phyloP scores from a whole-genome alignment of 2,113 vertebrate genomes.

The Xenus cinereus region DNA sequence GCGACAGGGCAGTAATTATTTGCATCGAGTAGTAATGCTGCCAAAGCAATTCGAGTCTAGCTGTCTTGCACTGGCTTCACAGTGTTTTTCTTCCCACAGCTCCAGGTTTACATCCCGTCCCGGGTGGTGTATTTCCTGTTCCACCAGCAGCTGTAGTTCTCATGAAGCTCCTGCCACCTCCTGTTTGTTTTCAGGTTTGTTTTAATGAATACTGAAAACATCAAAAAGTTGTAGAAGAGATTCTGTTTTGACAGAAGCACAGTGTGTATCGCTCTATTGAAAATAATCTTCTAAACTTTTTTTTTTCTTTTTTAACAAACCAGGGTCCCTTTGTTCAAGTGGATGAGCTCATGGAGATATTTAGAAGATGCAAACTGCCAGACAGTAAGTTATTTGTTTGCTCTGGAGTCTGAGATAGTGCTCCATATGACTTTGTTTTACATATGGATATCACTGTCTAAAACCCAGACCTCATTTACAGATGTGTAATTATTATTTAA shows the following conservation, averaged over 20 bases:
- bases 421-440: not conserved
- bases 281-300: not conserved
- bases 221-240: not conserved
- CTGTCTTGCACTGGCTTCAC: not conserved
- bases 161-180: slow-evolving; percentile 97
- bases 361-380: slow-evolving; percentile 95
- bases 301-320: not conserved
- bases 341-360: slow-evolving; percentile 95
- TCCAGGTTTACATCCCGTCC: slow-evolving; percentile 94
- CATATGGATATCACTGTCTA: not conserved
- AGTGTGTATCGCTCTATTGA: not conserved
- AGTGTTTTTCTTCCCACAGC: slow-evolving; percentile 71
- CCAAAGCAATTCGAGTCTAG: not conserved
- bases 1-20: not conserved
- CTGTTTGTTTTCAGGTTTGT: slow-evolving; percentile 92
- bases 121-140: slow-evolving; percentile 96
- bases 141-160: slow-evolving; percentile 93
- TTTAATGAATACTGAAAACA: not conserved
- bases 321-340: slow-evolving; percentile 99
- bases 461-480: not conserved
- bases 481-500: not conserved
- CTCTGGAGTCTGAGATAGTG: not conserved
- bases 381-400: slow-evolving; percentile 84
- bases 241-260: not conserved
- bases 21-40: not conserved